These are phyloP conservation scores for Trichonephila clavata DNA, from an alignment of 1,140 invertebrate species.

Conservation along the genomic window DNA sequence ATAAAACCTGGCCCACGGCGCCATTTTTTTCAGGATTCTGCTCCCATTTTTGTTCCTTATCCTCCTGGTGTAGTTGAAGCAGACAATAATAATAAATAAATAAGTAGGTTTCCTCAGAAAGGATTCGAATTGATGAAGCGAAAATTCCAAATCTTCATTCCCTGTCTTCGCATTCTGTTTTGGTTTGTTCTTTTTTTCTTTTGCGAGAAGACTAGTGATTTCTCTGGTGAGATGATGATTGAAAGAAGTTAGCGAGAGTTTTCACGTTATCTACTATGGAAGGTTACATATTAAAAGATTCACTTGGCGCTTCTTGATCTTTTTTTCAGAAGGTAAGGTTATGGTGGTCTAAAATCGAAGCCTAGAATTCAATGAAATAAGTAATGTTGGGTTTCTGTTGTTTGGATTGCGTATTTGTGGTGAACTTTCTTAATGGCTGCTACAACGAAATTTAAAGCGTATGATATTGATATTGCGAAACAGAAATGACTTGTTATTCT, in stretches of 20 bases:
- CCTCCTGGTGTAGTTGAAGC: neutral
- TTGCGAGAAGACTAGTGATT: neutral
- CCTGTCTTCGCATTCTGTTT: conserved; percentile 37
- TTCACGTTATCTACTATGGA: neutral
- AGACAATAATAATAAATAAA: conserved; percentile 32
- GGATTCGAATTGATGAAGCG: conserved; percentile 40
- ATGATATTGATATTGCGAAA: too few relatives aligned
- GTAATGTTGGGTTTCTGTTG: too few relatives aligned
- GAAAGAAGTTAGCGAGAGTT: neutral
- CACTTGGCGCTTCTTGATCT: too few relatives aligned
- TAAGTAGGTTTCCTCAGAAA: neutral
- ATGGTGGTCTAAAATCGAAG: too few relatives aligned
- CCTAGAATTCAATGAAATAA: too few relatives aligned
- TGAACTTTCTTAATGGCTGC: too few relatives aligned
- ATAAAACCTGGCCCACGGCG: conserved; percentile 33
- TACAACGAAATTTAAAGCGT: too few relatives aligned
- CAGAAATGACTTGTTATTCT: too few relatives aligned
- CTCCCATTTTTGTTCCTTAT: neutral
- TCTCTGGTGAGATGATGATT: neutral
- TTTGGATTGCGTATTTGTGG: too few relatives aligned
- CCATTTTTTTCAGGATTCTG: conserved; percentile 4
- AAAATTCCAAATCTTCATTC: conserved; percentile 52
- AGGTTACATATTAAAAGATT: too few relatives aligned
- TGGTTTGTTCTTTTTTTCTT: conserved; percentile 1
- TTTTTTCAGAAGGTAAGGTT: too few relatives aligned